Conservation (phyloP, 2,797 vertebrate genomes). For the Epinephelus malabaricus region DNA sequence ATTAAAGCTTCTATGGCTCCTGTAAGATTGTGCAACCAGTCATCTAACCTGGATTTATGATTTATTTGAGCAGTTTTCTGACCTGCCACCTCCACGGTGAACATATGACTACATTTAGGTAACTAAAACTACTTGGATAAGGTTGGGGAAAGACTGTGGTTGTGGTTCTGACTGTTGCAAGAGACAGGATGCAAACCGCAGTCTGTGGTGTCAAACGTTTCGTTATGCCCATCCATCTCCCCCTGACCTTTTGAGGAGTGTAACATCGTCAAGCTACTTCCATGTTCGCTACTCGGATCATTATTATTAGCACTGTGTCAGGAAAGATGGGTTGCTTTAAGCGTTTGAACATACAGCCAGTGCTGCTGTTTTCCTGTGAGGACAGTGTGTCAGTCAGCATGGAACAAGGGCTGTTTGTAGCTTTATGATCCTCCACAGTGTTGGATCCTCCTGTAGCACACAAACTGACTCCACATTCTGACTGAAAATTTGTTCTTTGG, state of each 20-base stretch:
- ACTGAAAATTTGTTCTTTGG: slow-evolving; percentile 25
- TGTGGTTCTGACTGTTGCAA: neutral
- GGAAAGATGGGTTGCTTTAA: neutral
- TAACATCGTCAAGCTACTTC: slow-evolving; percentile 14
- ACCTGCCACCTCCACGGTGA: neutral
- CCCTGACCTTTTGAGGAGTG: slow-evolving; percentile 8
- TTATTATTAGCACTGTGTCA: neutral
- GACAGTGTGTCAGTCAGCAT: slow-evolving; percentile 13
- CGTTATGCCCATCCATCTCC: neutral
- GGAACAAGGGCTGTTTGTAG: neutral
- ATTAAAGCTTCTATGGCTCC: neutral
- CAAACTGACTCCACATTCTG: slow-evolving; percentile 1
- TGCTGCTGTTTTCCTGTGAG: neutral
- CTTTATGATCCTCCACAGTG: slow-evolving; percentile 25
- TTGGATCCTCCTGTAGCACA: slow-evolving; percentile 17
- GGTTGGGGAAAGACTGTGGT: slow-evolving; percentile 1
- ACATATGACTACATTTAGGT: slow-evolving; percentile 1
- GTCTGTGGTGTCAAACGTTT: neutral
- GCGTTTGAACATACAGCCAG: neutral
- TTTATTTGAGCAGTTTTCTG: neutral
- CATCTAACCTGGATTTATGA: neutral
- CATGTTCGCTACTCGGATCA: neutral
- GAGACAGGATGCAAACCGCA: neutral
- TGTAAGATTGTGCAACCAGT: neutral
- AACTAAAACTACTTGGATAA: slow-evolving; percentile 10